Evolutionary conservation across 1,140 invertebrate species (phyloP), one percentile per base, ranked within the genome.

Genomic region (Bactericera cockerelli): DNA sequence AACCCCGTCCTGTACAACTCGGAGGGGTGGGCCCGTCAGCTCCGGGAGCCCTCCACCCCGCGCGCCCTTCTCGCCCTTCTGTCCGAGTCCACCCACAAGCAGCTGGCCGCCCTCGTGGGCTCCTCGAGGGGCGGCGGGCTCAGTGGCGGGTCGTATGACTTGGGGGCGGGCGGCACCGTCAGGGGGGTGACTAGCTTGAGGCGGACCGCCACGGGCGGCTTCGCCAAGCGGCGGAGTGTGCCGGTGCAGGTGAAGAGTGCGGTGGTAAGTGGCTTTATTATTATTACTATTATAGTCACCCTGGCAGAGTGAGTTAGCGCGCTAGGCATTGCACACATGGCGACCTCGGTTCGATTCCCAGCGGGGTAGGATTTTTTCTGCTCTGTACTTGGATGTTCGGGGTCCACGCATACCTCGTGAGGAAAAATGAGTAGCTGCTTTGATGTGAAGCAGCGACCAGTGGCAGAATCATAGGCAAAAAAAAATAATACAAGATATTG

Each of bases 1-100:
- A 92, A 89, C 75, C 89, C 89, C 2, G 89, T 95, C 8, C 71
- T 90, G n/a, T 97, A 97, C 69, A 84, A 85, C 60, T 83, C 87
- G n/a, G 82, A 82, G 28, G 89, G 89, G 6, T 97, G 93, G 93
- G 75, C 95, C 39, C 88, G 86, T 66, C 77, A 83, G 14, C 89
- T 86, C 65, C 77, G 89, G 36, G 91, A 95, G 68, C 85, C 86
- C 1, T 78, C 86, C 54, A 22, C 22, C 22, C 77, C 81, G 26
- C 81, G 83, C 66, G 81, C 81, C 67, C 84, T 88, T 0, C 79
- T 84, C 22, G 79, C 81, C 1, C 71, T 96, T 54, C 78, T 97
- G 42, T 89, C 93, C 72, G 90, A 94, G 68, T 95, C 91, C 64
- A 81, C 82, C 67, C 87, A 57, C 33, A 61, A 58, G 57, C 59